These are phyloP conservation scores for Rotaria sp. DNA, from an alignment of 2,888 invertebrate genomes.

Conservation along the genomic window DNA sequence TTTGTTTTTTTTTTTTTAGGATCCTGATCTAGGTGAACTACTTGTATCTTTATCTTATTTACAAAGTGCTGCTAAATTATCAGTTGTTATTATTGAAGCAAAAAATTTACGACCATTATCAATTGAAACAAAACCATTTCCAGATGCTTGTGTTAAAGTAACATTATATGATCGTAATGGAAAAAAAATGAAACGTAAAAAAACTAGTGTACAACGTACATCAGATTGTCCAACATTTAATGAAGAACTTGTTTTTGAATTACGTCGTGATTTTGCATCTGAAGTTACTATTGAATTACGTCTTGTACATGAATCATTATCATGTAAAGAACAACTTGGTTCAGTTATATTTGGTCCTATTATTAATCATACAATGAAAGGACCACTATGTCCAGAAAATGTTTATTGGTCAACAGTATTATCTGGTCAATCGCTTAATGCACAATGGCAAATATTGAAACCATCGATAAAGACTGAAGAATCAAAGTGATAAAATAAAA, in stretches of 20 bases:
- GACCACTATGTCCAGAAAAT: neutral
- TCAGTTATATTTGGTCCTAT: constrained; percentile 13
- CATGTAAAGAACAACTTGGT: constrained; percentile 36
- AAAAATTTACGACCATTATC: constrained; percentile 37
- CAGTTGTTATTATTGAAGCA: constrained; percentile 38
- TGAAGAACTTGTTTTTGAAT: constrained; percentile 39
- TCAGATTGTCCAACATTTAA: constrained; percentile 33
- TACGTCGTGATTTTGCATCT: constrained; percentile 34
- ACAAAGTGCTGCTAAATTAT: constrained; percentile 35
- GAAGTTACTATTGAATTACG: constrained; percentile 34
- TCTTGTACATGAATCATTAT: constrained; percentile 36
- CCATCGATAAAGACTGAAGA: neutral
- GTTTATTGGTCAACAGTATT: neutral
- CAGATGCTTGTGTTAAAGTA: constrained; percentile 38
- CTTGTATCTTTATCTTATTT: constrained; percentile 39
- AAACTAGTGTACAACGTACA: constrained; percentile 36
- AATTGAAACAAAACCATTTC: constrained; percentile 32
- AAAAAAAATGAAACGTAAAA: constrained; percentile 38
- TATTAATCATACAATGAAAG: neutral
- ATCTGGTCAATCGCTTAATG: neutral
- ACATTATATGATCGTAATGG: constrained; percentile 33
- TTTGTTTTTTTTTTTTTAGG: neutral
- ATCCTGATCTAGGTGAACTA: constrained; percentile 37
- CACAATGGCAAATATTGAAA: constrained; percentile 20
- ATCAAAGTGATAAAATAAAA: neutral